Base-by-base conservation (phyloP, 2,113 vertebrate species). In the Harpagus bidentatus region DNA sequence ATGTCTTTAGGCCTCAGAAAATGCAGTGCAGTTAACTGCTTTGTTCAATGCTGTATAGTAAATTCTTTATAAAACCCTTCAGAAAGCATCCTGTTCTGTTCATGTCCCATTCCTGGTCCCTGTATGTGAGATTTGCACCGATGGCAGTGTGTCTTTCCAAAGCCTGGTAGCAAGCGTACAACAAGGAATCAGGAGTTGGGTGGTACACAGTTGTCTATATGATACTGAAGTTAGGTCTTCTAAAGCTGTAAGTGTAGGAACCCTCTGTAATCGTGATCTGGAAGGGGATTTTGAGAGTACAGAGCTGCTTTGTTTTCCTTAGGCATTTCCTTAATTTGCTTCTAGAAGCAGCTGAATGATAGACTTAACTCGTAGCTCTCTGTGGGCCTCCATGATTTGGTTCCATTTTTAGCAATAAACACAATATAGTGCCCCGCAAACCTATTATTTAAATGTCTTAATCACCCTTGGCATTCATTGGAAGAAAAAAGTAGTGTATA, bases 121-220 rank as follows among this genome's bases (percentile, higher is more conserved):
- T 18, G 3, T 43, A 1, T 4, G 28, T 25, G 67, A 15, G 38
- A 7, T n/a, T 5, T n/a, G 89, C 62, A 13, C 38, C 5, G 6
- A 2, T 18, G 32, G 71, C 83, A 45, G 14, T 2, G 4, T 17
- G 22, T 26, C 40, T 45, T 23, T 74, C 42, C 45, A 36, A 4
- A 61, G 77, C 52, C 36, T 40, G 32, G 8, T 40, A 28, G 9
- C 38, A 10, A 32, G 53, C 0, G 0, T 29, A 13, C n/a, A 32
- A n/a, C 31, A 32, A 17, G 56, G 45, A 38, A 23, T 40, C 11
- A 3, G 38, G 66, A 48, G 40, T 7, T 38, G 21, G 43, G 17
- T 32, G 5, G 17, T 17, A 13, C 2, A 1, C 59, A 26, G 28
- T 59, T 47, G 34, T 3, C 48, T 6, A 0, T 31, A 8, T 18